Evolutionary conservation across 2,797 vertebrate genomes (phyloP).

Genomic region (Gobio occitaniae): DNA sequence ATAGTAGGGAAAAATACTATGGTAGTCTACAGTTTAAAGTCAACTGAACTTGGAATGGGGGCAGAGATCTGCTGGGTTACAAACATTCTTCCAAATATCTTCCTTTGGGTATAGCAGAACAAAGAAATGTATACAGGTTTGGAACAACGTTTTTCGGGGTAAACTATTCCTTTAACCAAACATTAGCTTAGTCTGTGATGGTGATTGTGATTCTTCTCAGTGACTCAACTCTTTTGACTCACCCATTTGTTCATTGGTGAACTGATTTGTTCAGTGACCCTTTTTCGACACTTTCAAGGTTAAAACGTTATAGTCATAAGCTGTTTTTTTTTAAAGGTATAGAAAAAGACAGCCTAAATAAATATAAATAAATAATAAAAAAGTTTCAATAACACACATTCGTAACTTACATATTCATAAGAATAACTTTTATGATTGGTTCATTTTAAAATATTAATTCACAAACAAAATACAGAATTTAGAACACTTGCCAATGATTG

Average conservation of each 20-base stretch:
- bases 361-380: background rate
- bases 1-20: no score
- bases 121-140: no score
- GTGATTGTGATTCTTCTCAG: background rate
- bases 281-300: background rate
- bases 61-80: background rate
- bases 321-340: no score
- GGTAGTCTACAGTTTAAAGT: no score
- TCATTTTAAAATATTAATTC: background rate
- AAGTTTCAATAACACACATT: background rate
- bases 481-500: background rate
- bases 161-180: background rate
- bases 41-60: no score
- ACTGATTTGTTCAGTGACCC: background rate
- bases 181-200: background rate
- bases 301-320: background rate
- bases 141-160: no score
- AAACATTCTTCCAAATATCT: background rate
- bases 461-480: background rate
- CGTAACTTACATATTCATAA: background rate
- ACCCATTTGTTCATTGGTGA: background rate
- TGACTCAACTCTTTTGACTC: slow-evolving; percentile 7
- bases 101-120: no score
- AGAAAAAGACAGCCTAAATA: background rate
- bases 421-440: background rate